Conservation (phyloP, 2,797 vertebrate genomes). For the Ctenochaetus hawaiiensis region DNA sequence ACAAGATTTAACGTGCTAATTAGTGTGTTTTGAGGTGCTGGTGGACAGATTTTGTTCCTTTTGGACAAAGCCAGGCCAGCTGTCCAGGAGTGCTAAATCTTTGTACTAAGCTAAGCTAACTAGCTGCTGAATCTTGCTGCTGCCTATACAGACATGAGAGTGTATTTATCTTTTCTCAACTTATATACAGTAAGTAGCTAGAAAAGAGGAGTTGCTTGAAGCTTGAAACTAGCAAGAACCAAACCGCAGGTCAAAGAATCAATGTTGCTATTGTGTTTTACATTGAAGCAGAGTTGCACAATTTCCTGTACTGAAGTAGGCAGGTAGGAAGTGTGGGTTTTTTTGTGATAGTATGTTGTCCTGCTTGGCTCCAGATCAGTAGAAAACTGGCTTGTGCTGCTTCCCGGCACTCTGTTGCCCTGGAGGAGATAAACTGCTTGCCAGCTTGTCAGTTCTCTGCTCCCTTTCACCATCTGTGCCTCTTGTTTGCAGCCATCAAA, state of each 20-base stretch:
- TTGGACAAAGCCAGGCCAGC: neutral
- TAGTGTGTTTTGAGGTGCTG: neutral
- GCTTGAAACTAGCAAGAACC: conserved; percentile 2
- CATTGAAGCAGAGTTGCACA: conserved; percentile 9
- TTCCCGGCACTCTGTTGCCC: conserved; percentile 20
- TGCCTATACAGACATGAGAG: neutral
- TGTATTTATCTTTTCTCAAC: neutral
- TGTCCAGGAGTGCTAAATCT: neutral
- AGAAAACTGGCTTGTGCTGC: conserved; percentile 29
- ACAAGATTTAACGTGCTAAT: neutral
- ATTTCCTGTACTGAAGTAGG: conserved; percentile 10
- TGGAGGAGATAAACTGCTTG: conserved; percentile 37
- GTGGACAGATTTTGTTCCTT: neutral
- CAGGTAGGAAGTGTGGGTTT: conserved; percentile 2
- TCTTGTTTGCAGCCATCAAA: conserved; percentile 19
- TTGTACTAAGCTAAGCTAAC: too few relatives aligned
- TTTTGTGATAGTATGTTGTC: neutral
- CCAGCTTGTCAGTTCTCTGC: conserved; percentile 33
- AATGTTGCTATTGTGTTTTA: conserved; percentile 6
- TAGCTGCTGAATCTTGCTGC: too few relatives aligned
- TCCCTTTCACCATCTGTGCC: conserved; percentile 61
- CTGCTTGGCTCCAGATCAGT: conserved; percentile 46
- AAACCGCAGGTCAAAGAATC: neutral
- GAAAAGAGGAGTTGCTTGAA: neutral
- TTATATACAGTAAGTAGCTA: too few relatives aligned